These are phyloP conservation scores for Junco hyemalis DNA, from an alignment of 2,113 vertebrate genomes.

Conservation along the genomic window DNA sequence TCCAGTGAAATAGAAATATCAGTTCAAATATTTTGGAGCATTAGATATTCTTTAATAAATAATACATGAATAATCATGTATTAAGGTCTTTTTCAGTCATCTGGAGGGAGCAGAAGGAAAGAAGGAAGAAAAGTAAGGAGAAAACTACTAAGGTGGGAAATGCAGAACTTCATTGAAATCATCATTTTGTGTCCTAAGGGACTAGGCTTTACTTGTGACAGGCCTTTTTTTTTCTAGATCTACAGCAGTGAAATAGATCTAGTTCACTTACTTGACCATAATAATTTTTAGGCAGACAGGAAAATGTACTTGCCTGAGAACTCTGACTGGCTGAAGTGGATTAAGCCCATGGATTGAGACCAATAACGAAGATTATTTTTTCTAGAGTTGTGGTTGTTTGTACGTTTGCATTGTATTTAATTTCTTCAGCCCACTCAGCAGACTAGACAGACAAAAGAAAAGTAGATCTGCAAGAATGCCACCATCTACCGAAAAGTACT, in stretches of 20 bases:
- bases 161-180: not conserved
- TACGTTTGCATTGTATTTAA: not conserved
- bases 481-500: slow-evolving; percentile 60
- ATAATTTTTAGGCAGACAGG: not conserved
- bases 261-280: not conserved
- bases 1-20: not conserved
- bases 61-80: not conserved
- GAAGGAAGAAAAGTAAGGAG: not conserved
- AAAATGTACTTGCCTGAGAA: not conserved
- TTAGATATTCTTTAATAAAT: not conserved
- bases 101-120: not conserved
- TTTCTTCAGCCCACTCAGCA: not conserved
- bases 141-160: not conserved
- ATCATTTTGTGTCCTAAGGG: not conserved
- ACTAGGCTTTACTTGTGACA: not conserved
- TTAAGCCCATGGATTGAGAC: not conserved
- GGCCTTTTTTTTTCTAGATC: not conserved
- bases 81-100: not conserved
- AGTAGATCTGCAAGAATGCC: not conserved
- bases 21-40: not conserved
- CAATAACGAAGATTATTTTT: not conserved
- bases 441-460: not conserved
- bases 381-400: not conserved
- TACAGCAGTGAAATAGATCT: not conserved
- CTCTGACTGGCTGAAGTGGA: not conserved